Evolutionary conservation across 2,888 invertebrate genomes (phyloP).

Genomic region (Polymixis flavicincta): DNA sequence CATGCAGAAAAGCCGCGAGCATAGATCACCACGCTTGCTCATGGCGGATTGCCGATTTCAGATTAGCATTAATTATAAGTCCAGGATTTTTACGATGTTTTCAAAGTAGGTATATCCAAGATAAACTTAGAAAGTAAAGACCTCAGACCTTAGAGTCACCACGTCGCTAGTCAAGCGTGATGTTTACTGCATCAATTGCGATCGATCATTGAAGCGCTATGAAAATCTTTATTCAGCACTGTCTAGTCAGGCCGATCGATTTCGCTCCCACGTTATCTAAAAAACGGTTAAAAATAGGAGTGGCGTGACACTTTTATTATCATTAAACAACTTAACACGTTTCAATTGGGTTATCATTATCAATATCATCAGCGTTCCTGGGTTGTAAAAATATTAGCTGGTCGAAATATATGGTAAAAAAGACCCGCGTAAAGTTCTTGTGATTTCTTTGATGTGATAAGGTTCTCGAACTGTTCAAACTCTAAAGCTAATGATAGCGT

Average conservation of each 20-base stretch:
- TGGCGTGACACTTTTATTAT: constrained; percentile 41
- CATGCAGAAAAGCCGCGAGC: background rate
- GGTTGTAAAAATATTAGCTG: constrained; percentile 38
- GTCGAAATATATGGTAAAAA: constrained; percentile 7
- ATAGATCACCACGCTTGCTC: background rate
- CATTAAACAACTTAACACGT: constrained; percentile 35
- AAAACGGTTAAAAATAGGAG: constrained; percentile 50
- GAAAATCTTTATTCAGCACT: background rate
- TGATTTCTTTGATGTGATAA: background rate
- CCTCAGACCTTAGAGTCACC: background rate
- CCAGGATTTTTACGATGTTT: too few relatives aligned
- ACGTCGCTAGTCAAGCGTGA: background rate
- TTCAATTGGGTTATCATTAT: constrained; percentile 47
- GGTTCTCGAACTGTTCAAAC: background rate
- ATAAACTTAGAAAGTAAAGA: background rate
- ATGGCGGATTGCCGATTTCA: background rate
- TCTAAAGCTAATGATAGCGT: constrained; percentile 1
- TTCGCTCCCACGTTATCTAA: constrained; percentile 44
- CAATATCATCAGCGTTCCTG: too few relatives aligned
- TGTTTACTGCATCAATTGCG: background rate
- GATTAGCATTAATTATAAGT: background rate
- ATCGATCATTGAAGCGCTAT: constrained; percentile 12
- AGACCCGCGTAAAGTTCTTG: background rate
- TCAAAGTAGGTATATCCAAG: background rate
- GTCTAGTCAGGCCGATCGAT: constrained; percentile 26